Evolutionary conservation across 1,140 invertebrate species (phyloP).

Genomic region (Drosophila nigromelanica): DNA sequence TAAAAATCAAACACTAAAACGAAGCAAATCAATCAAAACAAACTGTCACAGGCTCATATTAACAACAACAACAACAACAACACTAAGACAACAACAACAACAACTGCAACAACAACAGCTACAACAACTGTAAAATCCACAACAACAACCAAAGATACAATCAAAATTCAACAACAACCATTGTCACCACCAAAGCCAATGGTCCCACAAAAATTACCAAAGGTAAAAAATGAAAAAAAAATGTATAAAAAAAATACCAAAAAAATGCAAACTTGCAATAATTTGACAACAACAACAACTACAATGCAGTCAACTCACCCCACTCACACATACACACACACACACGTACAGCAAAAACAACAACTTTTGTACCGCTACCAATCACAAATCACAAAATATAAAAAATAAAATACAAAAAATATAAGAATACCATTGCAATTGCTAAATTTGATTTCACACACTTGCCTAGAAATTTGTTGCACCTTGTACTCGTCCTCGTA

Average conservation of each 20-base stretch:
- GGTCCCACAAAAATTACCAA: constrained; percentile 79
- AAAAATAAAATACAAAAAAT: not conserved
- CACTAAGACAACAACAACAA: constrained; percentile 57
- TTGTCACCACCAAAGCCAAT: constrained; percentile 83
- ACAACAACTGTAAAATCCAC: constrained; percentile 50
- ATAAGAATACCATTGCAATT: not conserved
- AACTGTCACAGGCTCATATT: constrained; percentile 61
- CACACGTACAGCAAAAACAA: constrained; percentile 24
- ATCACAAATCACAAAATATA: constrained; percentile 6
- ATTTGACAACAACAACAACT: constrained; percentile 26
- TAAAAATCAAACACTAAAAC: constrained; percentile 51
- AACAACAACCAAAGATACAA: constrained; percentile 60
- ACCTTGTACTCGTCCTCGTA: not conserved
- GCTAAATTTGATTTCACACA: not conserved
- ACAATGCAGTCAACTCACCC: constrained; percentile 25
- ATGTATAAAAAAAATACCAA: constrained; percentile 15
- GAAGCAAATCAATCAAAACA: constrained; percentile 41
- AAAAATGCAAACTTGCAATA: constrained; percentile 19
- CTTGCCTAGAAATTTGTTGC: constrained; percentile 4
- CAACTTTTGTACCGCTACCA: constrained; percentile 45
- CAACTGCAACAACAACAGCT: constrained; percentile 44
- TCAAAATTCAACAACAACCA: constrained; percentile 83
- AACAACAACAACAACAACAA: constrained; percentile 61
- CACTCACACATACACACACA: constrained; percentile 26
- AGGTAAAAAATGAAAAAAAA: constrained; percentile 72